Conservation (phyloP, 2,888 invertebrate genomes). For the Synanthedon myopaeformis region DNA sequence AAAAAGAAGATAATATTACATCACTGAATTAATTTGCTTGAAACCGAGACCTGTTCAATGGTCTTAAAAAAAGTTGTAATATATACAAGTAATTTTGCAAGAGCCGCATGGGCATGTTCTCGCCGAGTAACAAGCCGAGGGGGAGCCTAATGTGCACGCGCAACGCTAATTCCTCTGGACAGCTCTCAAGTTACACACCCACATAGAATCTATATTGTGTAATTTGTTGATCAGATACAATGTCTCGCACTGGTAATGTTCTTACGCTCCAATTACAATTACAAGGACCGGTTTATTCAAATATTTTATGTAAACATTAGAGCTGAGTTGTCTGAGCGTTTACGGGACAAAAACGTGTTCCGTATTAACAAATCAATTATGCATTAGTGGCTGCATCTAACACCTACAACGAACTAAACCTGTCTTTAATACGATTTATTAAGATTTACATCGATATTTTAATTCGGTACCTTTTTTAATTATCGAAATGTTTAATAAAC, state of each 20-base stretch:
- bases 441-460: neutral
- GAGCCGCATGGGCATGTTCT: neutral
- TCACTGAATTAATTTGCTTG: too few species aligned
- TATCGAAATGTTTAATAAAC: neutral
- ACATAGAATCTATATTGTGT: conserved; percentile 30
- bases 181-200: conserved; percentile 35
- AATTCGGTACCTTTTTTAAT: neutral
- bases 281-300: conserved; percentile 37
- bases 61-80: too few species aligned
- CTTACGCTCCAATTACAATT: conserved; percentile 53
- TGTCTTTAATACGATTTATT: neutral
- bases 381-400: neutral
- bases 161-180: conserved; percentile 34
- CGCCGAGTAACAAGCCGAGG: conserved; percentile 11
- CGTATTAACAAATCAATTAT: neutral
- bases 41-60: too few species aligned
- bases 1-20: too few species aligned
- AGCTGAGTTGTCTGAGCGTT: conserved; percentile 9
- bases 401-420: neutral
- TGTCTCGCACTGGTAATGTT: conserved; percentile 29
- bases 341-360: neutral
- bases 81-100: neutral
- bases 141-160: conserved; percentile 26
- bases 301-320: conserved; percentile 36
- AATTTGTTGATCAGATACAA: conserved; percentile 16